Base-by-base conservation (phyloP, 1,140 invertebrate genomes). In the Brachionus plicatilis region DNA sequence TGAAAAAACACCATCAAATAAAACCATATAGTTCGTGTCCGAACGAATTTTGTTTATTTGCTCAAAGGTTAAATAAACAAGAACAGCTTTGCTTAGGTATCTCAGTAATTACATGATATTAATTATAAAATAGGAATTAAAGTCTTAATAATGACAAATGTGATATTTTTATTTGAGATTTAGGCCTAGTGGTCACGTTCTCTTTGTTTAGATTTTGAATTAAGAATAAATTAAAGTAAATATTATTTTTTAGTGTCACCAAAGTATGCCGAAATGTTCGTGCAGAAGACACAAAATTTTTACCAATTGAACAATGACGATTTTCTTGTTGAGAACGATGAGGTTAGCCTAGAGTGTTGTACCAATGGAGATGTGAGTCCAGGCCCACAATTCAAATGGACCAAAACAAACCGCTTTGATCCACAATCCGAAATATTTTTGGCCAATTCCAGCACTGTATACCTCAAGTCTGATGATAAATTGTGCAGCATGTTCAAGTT, bases 161-260 rank as follows among this genome's bases (percentile, higher is more conserved):
- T 11, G 14, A 33, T 68, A 33, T 68, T 68, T 68, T 68, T 29
- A 33, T 29, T 29, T 33, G 33, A 68, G 66, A 68, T 68, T 33
- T 68, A 33, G 27, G 12, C 12, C 33, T n/a, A 33, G 29, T 68
- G 66, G 27, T 68, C 66, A 68, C 27, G 66, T 68, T 68, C 33
- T 68, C 6, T 68, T 68, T 68, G 33, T 68, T 68, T 68, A 68
- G 27, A 41, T 29, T 11, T 68, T 68, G 66, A 68, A 68, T 68
- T 68, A 68, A 68, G 66, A 33, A 68, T 33, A 68, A 24, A 68
- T 37, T 68, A 33, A 72, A 17, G 17, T 17, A 43, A 20, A 29
- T 80, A 53, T 65, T 53, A 45, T 82, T 82, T 82, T 80, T 82
- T 24, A 82, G 79, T 82, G n/a, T 37, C 79, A 11, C 79, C 79